These are phyloP conservation scores for Pseudocheirus occidentalis DNA, from an alignment of 2,797 vertebrate genomes.

Conservation along the genomic window DNA sequence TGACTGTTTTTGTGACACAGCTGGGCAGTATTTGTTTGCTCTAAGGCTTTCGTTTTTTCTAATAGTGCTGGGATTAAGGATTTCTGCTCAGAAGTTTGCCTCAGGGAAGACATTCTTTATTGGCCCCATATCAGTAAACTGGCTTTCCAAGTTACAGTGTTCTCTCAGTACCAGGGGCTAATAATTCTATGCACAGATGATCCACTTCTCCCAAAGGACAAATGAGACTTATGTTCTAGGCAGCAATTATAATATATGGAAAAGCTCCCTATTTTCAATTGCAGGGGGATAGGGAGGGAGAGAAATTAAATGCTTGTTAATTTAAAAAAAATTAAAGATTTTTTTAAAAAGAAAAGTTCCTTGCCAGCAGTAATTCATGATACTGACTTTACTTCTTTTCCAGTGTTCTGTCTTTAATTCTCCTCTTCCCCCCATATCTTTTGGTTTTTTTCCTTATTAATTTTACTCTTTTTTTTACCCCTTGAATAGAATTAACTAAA, in stretches of 20 bases:
- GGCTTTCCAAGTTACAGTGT: not conserved
- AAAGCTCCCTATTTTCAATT: not conserved
- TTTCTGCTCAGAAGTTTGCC: not conserved
- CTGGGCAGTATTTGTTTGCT: not conserved
- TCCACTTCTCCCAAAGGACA: not conserved
- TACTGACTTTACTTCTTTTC: not conserved
- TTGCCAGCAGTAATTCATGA: not conserved
- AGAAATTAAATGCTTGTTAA: not conserved
- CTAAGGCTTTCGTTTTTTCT: not conserved
- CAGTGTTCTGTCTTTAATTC: not conserved
- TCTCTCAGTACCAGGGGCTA: not conserved
- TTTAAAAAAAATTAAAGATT: not conserved
- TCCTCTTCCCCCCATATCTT: not conserved
- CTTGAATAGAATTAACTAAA: not conserved
- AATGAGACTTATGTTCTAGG: not conserved
- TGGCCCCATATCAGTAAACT: not conserved
- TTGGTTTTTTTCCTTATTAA: not conserved
- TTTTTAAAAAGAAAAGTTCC: not conserved
- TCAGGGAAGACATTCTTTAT: not conserved
- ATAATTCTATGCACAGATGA: constrained; percentile 1
- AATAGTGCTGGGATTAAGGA: not conserved
- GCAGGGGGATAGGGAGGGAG: not conserved
- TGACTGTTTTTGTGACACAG: not conserved
- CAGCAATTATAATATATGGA: not conserved
- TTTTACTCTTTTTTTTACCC: not conserved